These are phyloP conservation scores for Drymonia ruficornis DNA, from an alignment of 2,888 invertebrate species.

Conservation along the genomic window DNA sequence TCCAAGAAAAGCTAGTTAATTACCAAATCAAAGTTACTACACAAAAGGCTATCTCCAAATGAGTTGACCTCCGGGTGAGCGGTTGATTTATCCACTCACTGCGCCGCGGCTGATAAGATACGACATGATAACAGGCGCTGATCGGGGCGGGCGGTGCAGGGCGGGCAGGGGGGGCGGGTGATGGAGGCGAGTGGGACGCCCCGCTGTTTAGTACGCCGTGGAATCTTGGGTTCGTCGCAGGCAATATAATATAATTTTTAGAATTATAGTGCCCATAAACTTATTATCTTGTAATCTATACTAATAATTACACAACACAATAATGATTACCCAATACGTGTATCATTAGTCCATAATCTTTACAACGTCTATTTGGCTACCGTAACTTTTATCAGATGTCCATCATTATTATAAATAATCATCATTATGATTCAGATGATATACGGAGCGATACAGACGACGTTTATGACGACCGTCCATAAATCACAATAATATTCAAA, in stretches of 20 bases:
- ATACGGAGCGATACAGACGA: background rate
- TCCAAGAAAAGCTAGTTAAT: background rate
- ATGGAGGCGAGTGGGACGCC: background rate
- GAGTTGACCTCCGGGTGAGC: background rate
- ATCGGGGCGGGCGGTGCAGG: background rate
- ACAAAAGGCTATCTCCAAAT: conserved; percentile 2
- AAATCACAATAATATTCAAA: conserved; percentile 4
- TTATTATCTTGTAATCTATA: conserved; percentile 5
- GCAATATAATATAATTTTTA: background rate
- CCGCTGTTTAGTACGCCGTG: background rate
- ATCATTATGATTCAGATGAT: background rate
- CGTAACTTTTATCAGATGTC: background rate
- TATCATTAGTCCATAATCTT: conserved; percentile 1
- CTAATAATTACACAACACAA: background rate
- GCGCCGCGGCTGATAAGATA: background rate
- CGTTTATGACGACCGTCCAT: background rate
- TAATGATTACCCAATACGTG: background rate
- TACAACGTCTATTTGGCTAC: conserved; percentile 1
- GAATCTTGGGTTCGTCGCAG: background rate
- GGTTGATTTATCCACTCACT: background rate
- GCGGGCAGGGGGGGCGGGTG: background rate
- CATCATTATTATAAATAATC: conserved; percentile 1
- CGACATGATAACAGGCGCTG: background rate
- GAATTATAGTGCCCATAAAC: conserved; percentile 1
- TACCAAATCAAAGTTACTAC: conserved; percentile 1